These are phyloP conservation scores for Chrosomus eos DNA, from an alignment of 2,797 vertebrate species.

Conservation along the genomic window DNA sequence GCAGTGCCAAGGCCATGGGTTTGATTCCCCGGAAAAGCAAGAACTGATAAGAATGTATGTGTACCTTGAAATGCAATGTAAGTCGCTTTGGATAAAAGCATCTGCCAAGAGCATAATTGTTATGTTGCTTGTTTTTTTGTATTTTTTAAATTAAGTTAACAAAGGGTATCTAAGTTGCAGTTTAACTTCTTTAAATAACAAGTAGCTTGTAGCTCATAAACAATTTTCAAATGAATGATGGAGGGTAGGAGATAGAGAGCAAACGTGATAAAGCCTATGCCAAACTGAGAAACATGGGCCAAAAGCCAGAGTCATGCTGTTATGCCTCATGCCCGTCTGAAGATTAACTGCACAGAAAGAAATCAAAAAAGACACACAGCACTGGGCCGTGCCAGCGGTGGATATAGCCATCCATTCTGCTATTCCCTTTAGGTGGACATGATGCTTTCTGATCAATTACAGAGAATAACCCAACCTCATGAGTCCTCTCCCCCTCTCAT, in stretches of 20 bases:
- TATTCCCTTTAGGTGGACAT: slow-evolving; percentile 10
- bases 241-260: neutral
- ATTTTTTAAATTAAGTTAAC: neutral
- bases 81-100: too few relatives aligned
- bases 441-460: slow-evolving; percentile 39
- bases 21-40: too few relatives aligned
- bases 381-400: slow-evolving; percentile 28
- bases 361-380: slow-evolving; percentile 44
- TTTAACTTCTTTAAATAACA: neutral
- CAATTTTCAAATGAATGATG: neutral
- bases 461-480: slow-evolving; percentile 60
- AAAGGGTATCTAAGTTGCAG: neutral
- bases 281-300: slow-evolving; percentile 20
- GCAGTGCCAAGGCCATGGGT: too few relatives aligned
- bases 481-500: slow-evolving; percentile 71
- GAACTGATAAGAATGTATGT: too few relatives aligned
- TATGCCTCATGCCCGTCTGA: slow-evolving; percentile 19
- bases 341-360: slow-evolving; percentile 49
- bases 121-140: neutral
- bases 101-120: too few relatives aligned
- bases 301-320: slow-evolving; percentile 31
- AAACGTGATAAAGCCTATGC: slow-evolving; percentile 6
- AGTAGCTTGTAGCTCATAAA: neutral
- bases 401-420: slow-evolving; percentile 47
- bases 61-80: too few relatives aligned